phyloP scores from a whole-genome alignment of 2,888 invertebrate genomes.

The Cosmopolites sordidus region DNA sequence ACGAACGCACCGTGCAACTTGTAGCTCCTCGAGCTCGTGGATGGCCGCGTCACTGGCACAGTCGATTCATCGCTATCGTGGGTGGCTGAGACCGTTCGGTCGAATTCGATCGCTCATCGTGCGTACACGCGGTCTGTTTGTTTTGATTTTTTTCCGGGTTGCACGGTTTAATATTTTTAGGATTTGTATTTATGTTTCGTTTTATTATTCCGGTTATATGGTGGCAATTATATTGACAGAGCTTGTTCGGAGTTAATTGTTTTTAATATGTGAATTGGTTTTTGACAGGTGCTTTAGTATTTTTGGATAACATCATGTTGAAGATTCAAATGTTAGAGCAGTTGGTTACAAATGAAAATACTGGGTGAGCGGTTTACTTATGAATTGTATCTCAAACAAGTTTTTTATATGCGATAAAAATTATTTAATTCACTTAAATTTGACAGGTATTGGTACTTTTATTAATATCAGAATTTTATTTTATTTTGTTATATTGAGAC shows the following conservation, averaged over 20 bases:
- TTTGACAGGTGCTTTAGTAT: slow-evolving; percentile 27
- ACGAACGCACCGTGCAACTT: slow-evolving; percentile 13
- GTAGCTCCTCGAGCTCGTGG: slow-evolving; percentile 12
- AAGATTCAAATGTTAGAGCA: slow-evolving; percentile 75
- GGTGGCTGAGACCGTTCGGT: slow-evolving; percentile 28
- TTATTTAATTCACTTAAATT: too few relatives aligned
- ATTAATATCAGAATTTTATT: too few relatives aligned
- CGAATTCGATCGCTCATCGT: slow-evolving; percentile 25
- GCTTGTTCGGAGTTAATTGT: background rate
- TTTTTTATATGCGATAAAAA: too few relatives aligned
- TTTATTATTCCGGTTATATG: slow-evolving; percentile 8
- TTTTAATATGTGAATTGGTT: slow-evolving; percentile 28
- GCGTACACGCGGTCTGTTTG: slow-evolving; percentile 10
- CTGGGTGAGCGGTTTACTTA: too few relatives aligned
- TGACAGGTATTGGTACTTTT: too few relatives aligned
- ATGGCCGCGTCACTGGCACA: slow-evolving; percentile 31
- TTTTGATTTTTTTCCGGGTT: slow-evolving; percentile 16
- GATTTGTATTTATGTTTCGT: slow-evolving; percentile 8
- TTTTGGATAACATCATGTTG: slow-evolving; percentile 54
- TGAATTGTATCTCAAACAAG: too few relatives aligned
- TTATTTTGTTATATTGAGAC: too few relatives aligned
- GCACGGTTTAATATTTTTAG: slow-evolving; percentile 6
- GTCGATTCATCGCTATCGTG: slow-evolving; percentile 36
- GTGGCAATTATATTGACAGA: background rate
- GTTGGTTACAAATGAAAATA: slow-evolving; percentile 61